Base-by-base conservation (phyloP, 2,797 vertebrate genomes). In the Phoxinus dragarum region DNA sequence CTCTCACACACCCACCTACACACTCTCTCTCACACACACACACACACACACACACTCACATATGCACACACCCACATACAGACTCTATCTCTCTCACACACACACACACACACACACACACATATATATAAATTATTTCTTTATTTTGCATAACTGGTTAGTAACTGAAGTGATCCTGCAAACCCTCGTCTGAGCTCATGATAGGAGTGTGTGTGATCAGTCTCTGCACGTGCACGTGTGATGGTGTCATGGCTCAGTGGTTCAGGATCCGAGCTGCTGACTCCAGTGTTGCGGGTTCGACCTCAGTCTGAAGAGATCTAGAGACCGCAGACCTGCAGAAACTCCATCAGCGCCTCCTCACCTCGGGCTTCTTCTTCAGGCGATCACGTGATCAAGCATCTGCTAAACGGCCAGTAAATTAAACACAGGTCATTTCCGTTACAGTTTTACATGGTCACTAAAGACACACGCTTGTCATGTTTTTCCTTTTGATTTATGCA, bases 191-290 rank as follows among this genome's bases (percentile, higher is more conserved):
- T 42, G 42, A 42, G 42, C 42, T 42, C 42, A 11, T 42, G 42
- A 42, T 42, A 42, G 11, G 42, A 42, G 44, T 47, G 44, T 47
- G 44, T 14, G 44, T 14, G 44, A 4, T 14, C 44, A 44, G 12
- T 14, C 44, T 47, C 44, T 47, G 47, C 47, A 49, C 5, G 14
- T 49, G 14, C 47, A 14, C 4, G 4, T 1, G 0, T 16, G 47
- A 47, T 52, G 49, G 78, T 44, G 72, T 72, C 82, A 83, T 61
- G 79, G 75, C 74, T 74, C 44, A 71, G 72, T 84, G 73, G 73
- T 76, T 76, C 42, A 42, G 82, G 9, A 76, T 56, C 81, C 14
- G 59, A 59, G 40, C 81, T 47, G 42, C 42, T 5, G 76, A 42
- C 54, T 64, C 16, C 56, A 69, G 67, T 17, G 11, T 10, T 68